A percentile compares a stretch with the other conserved stretches of the same genome.
phyloP scores from a whole-genome alignment of 1,140 invertebrate genomes.

The Macrobrachium rosenbergii region DNA sequence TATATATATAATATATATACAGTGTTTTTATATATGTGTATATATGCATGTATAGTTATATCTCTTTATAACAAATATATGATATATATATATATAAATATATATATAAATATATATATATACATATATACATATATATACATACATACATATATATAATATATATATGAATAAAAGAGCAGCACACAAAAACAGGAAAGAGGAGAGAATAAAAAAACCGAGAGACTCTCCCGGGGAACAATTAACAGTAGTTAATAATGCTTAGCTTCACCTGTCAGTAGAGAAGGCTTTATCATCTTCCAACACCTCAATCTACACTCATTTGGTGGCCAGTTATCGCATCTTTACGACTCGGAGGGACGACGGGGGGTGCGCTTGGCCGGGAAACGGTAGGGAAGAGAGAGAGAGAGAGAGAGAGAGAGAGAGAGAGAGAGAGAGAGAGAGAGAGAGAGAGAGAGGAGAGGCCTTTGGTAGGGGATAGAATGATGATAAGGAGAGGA shows the following conservation, averaged over 20 bases:
- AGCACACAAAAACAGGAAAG: background rate
- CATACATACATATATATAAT: constrained; percentile 7
- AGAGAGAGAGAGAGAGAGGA: background rate
- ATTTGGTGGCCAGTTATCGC: too few species aligned
- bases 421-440: background rate
- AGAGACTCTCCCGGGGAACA: background rate
- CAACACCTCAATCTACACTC: too few species aligned
- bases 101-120: background rate
- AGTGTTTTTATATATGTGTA: constrained; percentile 1
- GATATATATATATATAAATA: background rate
- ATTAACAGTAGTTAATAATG: too few species aligned
- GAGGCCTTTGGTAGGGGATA: background rate
- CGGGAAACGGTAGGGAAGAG: background rate
- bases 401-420: constrained; percentile 1
- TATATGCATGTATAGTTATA: too few species aligned
- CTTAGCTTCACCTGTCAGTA: too few species aligned
- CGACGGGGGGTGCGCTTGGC: background rate
- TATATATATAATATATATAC: background rate
- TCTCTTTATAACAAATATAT: constrained; percentile 17
- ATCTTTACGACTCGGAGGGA: too few species aligned
- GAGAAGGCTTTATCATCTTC: too few species aligned
- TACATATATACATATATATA: background rate
- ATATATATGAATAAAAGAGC: background rate
- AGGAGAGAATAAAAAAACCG: background rate
- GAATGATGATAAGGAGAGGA: background rate